These are phyloP conservation scores for Phallusia fumigata DNA, from an alignment of 23 tunicate genomes.

Conservation along the genomic window DNA sequence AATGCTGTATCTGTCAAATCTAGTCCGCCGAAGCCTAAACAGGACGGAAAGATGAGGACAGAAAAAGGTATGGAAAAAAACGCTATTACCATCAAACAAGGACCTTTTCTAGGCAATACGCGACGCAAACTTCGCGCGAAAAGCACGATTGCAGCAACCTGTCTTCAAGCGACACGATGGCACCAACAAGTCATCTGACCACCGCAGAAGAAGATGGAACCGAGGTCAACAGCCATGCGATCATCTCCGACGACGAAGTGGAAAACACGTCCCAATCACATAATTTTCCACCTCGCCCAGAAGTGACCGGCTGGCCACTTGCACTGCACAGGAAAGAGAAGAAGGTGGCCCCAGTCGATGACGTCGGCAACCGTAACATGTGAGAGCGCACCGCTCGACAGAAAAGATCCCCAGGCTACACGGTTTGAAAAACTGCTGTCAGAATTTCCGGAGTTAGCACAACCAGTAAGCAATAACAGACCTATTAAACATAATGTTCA, in stretches of 20 bases:
- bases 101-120: neutral
- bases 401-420: neutral
- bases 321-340: neutral
- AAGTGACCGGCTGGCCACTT: neutral
- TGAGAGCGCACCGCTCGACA: neutral
- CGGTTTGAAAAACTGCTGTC: neutral
- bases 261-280: neutral
- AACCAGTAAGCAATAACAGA: neutral
- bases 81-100: neutral
- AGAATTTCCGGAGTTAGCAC: neutral
- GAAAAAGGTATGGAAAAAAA: no score
- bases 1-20: neutral
- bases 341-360: neutral
- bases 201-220: neutral
- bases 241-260: no score
- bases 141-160: no score
- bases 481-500: no score
- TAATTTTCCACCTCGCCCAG: neutral
- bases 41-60: neutral
- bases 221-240: no score
- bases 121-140: no score
- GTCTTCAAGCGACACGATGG: no score
- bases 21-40: neutral
- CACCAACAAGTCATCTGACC: neutral
- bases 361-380: neutral